phyloP scores from a whole-genome alignment of 1,140 invertebrate species.

The Teleopsis dalmanni region DNA sequence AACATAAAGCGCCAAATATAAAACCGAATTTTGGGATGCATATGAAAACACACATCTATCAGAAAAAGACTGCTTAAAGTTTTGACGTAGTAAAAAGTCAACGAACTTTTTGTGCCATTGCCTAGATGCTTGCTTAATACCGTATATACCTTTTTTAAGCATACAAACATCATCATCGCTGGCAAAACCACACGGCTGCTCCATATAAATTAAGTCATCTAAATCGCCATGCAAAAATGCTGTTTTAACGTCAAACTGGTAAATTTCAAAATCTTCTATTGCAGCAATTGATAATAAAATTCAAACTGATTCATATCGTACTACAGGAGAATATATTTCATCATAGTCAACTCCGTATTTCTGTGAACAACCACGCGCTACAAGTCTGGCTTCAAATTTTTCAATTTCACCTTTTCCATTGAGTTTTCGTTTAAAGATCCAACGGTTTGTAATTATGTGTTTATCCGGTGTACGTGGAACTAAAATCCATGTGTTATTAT shows the following conservation, averaged over 20 bases:
- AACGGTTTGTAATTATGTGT: constrained; percentile 4
- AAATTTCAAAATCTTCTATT: constrained; percentile 22
- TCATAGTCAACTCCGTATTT: constrained; percentile 22
- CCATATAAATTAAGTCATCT: constrained; percentile 42
- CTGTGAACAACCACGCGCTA: constrained; percentile 27
- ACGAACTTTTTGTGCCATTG: constrained; percentile 25
- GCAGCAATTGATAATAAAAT: constrained; percentile 26
- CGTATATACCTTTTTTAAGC: constrained; percentile 23
- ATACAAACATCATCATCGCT: constrained; percentile 14
- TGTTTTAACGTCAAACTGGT: constrained; percentile 38
- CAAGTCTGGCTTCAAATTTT: constrained; percentile 19
- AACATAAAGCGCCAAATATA: constrained; percentile 12
- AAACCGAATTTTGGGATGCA: background rate
- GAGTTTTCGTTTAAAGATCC: constrained; percentile 10
- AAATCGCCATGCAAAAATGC: constrained; percentile 35
- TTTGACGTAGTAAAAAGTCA: constrained; percentile 12
- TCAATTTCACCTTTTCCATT: constrained; percentile 5
- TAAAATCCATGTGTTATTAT: constrained; percentile 10
- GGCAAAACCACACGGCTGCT: constrained; percentile 24
- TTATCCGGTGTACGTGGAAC: background rate
- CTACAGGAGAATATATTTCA: constrained; percentile 28
- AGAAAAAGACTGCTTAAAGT: constrained; percentile 15
- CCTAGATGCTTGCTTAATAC: too few relatives aligned
- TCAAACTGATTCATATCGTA: constrained; percentile 17
- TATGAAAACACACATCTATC: constrained; percentile 18